Evolutionary conservation across 2,113 vertebrate species (phyloP), one percentile per base, ranked within the genome.

Genomic region (Cercopithecus mona): DNA sequence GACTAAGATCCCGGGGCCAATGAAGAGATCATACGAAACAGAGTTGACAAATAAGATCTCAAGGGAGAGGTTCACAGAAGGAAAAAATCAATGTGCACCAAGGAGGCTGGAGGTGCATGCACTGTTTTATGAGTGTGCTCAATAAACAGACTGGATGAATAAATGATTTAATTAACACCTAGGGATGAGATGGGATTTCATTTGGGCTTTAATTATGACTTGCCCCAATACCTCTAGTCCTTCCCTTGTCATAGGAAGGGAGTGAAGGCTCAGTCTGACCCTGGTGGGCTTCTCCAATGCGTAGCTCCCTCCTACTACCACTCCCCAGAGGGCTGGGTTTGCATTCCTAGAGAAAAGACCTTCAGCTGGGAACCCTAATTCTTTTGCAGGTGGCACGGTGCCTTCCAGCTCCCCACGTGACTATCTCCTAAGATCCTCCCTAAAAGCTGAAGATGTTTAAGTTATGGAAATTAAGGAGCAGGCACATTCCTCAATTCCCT

Each of bases 401-500:
- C 64, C n/a, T 73, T 30, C 83, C 20, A 50, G 23, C 8, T 85
- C 83, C 68, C 55, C 73, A 48, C 0, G 0, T 72, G 70, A 84
- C 91, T 57, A 3, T 89, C 87, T 95, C 57, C 83, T 68, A 79
- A 94, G 81, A 97, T 86, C 76, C 30, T 85, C 82, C 93, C 45
- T 48, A 87, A 52, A 68, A 94, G 32, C 90, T 82, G 32, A 90
- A 94, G 88, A 92, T 88, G 95, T 97, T 95, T 96, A 97, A 98
- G 96, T 92, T 97, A 97, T 89, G 0, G 88, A 94, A 95, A 78
- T 32, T 52, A 88, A 88, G 72, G 73, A 17, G 4, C 0, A 52
- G 1, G 66, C 83, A 52, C 38, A 7, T 45, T 61, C 93, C 18
- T 76, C 92, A 38, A 43, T 72, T 79, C 93, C 35, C 43, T 1